Conservation (phyloP, 2,888 invertebrate genomes). For the Ochropleura leucogaster region DNA sequence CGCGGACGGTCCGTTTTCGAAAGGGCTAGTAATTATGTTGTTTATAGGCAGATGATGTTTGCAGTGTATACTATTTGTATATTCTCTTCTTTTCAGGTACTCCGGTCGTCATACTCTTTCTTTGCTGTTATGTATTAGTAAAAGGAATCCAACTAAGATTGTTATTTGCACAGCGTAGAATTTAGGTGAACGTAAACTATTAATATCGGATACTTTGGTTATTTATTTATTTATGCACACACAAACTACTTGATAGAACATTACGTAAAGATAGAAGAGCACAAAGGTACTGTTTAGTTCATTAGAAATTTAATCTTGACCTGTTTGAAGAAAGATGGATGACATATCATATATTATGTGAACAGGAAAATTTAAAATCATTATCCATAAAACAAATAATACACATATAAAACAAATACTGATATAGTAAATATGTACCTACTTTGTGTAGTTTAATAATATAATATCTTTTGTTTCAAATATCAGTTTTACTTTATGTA, state of each 20-base stretch:
- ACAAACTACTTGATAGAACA: no score
- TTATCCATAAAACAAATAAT: no score
- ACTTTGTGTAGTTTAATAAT: neutral
- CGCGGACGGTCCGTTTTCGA: no score
- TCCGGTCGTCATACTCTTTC: constrained; percentile 61
- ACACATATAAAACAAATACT: no score
- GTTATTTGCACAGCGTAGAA: neutral
- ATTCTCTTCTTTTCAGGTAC: constrained; percentile 50
- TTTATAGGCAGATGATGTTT: neutral
- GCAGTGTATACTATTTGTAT: neutral
- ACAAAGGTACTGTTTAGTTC: no score
- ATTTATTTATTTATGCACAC: neutral
- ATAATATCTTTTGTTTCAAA: neutral
- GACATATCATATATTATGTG: no score
- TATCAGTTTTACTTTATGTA: neutral
- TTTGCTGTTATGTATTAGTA: constrained; percentile 62
- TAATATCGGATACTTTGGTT: neutral
- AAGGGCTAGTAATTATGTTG: neutral
- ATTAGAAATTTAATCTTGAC: no score
- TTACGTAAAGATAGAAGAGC: no score
- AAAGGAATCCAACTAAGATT: no score
- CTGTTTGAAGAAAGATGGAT: no score
- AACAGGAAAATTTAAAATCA: no score
- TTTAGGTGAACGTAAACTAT: neutral
- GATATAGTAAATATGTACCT: no score